These are phyloP conservation scores for Aphidius colemani DNA, from an alignment of 2,888 invertebrate genomes.

Conservation along the genomic window DNA sequence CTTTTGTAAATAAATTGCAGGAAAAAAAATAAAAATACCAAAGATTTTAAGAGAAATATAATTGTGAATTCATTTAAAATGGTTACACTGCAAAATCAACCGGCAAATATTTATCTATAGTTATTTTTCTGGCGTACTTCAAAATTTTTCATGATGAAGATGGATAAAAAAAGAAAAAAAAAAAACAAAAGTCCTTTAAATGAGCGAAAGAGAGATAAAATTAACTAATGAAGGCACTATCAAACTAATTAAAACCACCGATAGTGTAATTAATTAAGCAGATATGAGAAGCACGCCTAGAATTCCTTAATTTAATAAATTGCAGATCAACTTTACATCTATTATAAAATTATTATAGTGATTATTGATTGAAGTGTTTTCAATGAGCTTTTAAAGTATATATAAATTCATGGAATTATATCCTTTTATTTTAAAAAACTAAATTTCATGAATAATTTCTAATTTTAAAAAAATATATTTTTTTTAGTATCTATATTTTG, in stretches of 20 bases:
- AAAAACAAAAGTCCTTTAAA: conserved; percentile 12
- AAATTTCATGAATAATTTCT: too few species aligned
- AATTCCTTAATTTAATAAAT: conserved; percentile 43
- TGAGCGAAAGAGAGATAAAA: conserved; percentile 27
- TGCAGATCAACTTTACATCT: too few species aligned
- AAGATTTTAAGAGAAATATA: conserved; percentile 21
- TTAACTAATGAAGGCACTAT: conserved; percentile 32
- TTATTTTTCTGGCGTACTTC: conserved; percentile 38
- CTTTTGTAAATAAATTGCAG: too few species aligned
- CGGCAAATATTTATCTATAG: conserved; percentile 15
- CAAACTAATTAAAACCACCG: conserved; percentile 60
- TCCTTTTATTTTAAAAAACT: too few species aligned
- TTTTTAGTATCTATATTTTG: not conserved
- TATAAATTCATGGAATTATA: not conserved
- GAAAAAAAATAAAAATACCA: too few species aligned
- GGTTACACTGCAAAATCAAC: conserved; percentile 7
- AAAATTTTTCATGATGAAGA: conserved; percentile 43
- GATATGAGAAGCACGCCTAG: conserved; percentile 55
- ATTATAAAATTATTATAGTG: too few species aligned
- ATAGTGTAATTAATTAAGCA: conserved; percentile 60
- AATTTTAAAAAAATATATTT: too few species aligned
- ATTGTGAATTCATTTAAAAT: conserved; percentile 23
- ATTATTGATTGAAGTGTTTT: too few species aligned
- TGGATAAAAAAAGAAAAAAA: conserved; percentile 29
- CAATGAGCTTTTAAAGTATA: not conserved